phyloP scores from a whole-genome alignment of 2,113 vertebrate genomes.

The Lagenorhynchus albirostris region DNA sequence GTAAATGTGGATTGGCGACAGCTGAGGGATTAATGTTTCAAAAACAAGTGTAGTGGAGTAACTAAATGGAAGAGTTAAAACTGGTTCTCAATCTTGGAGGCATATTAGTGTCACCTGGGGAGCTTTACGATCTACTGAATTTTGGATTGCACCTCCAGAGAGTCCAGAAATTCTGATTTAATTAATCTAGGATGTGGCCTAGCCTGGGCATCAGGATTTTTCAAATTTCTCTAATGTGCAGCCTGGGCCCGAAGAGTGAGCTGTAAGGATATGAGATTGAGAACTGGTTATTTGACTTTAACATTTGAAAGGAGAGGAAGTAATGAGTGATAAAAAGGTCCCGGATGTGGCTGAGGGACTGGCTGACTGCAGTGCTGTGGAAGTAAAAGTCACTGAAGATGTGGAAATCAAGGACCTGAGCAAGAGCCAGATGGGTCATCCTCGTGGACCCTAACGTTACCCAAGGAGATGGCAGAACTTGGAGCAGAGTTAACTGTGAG shows the following conservation, averaged over 20 bases:
- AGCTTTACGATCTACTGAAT: neutral
- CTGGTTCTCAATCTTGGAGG: neutral
- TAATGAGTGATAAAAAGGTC: neutral
- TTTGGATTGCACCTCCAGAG: neutral
- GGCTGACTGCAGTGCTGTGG: neutral
- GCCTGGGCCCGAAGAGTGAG: neutral
- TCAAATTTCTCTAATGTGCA: neutral
- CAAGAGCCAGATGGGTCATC: neutral
- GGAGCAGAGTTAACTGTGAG: neutral
- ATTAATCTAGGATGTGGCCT: neutral
- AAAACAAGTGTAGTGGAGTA: neutral
- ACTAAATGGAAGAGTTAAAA: neutral
- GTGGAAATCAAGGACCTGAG: neutral
- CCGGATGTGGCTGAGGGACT: neutral
- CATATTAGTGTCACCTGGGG: neutral
- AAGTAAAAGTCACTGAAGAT: neutral
- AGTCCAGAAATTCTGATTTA: neutral
- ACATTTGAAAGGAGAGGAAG: neutral
- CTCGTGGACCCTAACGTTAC: neutral
- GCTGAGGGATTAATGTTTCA: neutral
- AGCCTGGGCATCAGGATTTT: neutral
- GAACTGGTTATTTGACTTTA: neutral
- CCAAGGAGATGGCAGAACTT: neutral
- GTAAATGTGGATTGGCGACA: neutral
- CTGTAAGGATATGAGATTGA: neutral